Evolutionary conservation across 2,888 invertebrate species (phyloP), one percentile per base, ranked within the genome.

Genomic region (Pristionchus arcanus): DNA sequence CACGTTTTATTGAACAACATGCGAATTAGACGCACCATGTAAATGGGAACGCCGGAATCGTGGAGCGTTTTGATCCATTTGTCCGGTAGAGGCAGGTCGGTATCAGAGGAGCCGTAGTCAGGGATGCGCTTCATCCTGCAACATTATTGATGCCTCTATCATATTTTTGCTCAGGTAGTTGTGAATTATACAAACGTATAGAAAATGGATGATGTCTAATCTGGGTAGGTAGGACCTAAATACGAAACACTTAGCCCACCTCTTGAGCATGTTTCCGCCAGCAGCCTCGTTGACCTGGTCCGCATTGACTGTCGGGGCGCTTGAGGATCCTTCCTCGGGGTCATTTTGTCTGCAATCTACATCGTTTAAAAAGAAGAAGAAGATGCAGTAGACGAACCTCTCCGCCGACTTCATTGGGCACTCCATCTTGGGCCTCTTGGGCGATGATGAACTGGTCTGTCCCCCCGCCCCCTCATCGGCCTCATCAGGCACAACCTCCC

Each of bases 21-120:
- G 49, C 0, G 9, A 15, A 13, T 19, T 15, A 34, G 19, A 5
- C 28, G 9, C 16, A 84, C 84, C 84, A 84, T 31, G 42, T 84
- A 84, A 34, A 84, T 59, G 53, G 84, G 84, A 11, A 84, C 31
- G 11, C 84, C 84, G 1, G 84, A 84, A 55, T 84, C 84, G 59
- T 84, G 84, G 4, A 84, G 31, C 11, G 84, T 25, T 31, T 84
- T 28, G 13, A 84, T 28, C 84, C 84, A 84, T 31, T 28, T 55
- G 11, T 55, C 31, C 2, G 84, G 84, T 13, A 84, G 34, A 2
- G 28, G 28, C 2, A 34, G 37, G 13, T 19, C 16, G 16, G 19
- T n/a, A 3, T 84, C 84, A 21, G 84, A n/a, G 2, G 37, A 34
- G 21, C 25, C 59, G 55, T 31, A 84, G 19, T 84, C 84, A 9